phyloP scores from a whole-genome alignment of 2,888 invertebrate genomes.

The Campoletis raptor region DNA sequence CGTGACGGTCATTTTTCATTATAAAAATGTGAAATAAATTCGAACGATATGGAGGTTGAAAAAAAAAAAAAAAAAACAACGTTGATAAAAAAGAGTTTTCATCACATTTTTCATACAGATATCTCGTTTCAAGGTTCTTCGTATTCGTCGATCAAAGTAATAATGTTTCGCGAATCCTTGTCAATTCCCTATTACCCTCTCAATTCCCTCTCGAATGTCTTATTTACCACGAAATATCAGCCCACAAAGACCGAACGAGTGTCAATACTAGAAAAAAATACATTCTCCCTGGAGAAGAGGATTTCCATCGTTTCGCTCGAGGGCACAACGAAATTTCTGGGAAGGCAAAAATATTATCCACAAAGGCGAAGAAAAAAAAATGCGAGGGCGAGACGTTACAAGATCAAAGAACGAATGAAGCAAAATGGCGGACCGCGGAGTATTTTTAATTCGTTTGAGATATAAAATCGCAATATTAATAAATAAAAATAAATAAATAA shows the following conservation, averaged over 20 bases:
- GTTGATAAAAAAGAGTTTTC: background rate
- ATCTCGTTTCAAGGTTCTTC: slow-evolving; percentile 2
- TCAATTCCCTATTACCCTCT: background rate
- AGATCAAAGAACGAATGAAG: background rate
- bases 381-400: background rate
- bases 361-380: background rate
- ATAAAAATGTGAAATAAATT: background rate
- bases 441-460: background rate
- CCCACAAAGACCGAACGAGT: slow-evolving; percentile 4
- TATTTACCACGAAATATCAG: slow-evolving; percentile 28
- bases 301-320: slow-evolving; percentile 22
- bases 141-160: background rate
- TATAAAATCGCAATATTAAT: background rate
- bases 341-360: background rate
- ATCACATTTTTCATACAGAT: background rate
- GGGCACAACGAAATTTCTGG: background rate
- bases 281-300: background rate
- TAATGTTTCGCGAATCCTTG: slow-evolving; percentile 3
- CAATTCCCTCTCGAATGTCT: background rate
- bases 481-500: too few species aligned
- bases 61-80: background rate
- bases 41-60: background rate
- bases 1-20: background rate
- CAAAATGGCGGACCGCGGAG: background rate
- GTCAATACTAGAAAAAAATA: slow-evolving; percentile 16